phyloP scores from a whole-genome alignment of 2,888 invertebrate species.

The Melanostoma mellinum region DNA sequence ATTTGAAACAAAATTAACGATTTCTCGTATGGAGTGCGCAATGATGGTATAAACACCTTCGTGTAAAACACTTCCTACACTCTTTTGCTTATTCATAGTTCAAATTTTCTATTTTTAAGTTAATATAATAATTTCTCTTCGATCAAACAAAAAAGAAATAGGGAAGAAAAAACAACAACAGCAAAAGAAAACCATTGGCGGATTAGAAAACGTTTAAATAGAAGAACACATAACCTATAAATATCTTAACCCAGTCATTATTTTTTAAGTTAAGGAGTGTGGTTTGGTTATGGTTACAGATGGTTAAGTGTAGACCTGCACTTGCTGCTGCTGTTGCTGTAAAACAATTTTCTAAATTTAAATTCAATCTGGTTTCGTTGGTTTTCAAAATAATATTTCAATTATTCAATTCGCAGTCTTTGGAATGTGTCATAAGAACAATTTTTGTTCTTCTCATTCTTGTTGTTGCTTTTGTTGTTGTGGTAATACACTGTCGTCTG shows the following conservation, averaged over 20 bases:
- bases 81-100: conserved; percentile 23
- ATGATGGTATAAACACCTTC: conserved; percentile 39
- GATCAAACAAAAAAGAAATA: no score
- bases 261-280: conserved; percentile 7
- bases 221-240: conserved; percentile 32
- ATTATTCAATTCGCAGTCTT: conserved; percentile 49
- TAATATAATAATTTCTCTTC: no score
- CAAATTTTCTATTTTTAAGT: conserved; percentile 31
- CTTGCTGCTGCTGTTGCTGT: not conserved
- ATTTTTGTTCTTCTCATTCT: conserved; percentile 37
- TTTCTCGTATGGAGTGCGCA: conserved; percentile 22
- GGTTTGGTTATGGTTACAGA: conserved; percentile 4
- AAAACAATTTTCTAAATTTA: conserved; percentile 55
- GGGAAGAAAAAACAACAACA: not conserved
- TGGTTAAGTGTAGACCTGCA: conserved; percentile 11
- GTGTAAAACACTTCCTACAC: conserved; percentile 40
- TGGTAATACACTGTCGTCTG: conserved; percentile 43
- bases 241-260: conserved; percentile 62
- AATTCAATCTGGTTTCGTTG: conserved; percentile 7
- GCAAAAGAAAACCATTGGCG: conserved; percentile 38
- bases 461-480: not conserved
- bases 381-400: conserved; percentile 29
- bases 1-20: conserved; percentile 37
- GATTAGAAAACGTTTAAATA: conserved; percentile 24
- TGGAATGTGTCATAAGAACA: conserved; percentile 66